Percentiles rank a stretch among this genome's conserved stretches.
Evolutionary conservation across 2,113 vertebrate species (phyloP).

Genomic region (Excalfactoria chinensis): DNA sequence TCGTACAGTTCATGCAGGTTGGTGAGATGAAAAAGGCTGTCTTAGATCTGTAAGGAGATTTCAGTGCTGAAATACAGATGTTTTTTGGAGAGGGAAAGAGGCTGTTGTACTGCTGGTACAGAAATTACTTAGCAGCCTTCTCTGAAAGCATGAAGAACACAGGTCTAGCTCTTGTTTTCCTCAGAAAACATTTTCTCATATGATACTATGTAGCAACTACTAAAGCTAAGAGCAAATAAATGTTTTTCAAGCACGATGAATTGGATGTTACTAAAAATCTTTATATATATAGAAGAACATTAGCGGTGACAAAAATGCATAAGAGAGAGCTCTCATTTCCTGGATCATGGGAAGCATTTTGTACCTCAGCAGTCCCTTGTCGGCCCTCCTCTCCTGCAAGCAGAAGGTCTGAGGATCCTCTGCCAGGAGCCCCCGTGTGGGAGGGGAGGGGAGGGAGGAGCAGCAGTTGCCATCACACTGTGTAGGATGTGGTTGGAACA

Average conservation of each 20-base stretch:
- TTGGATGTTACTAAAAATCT: background rate
- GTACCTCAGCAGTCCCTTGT: background rate
- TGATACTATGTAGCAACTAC: background rate
- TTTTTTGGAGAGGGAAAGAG: background rate
- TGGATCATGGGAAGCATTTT: background rate
- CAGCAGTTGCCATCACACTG: background rate
- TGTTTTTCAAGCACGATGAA: background rate
- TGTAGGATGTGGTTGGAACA: background rate
- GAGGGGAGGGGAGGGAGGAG: background rate
- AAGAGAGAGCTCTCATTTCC: background rate
- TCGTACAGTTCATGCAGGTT: background rate
- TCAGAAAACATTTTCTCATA: background rate
- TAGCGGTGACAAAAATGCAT: background rate
- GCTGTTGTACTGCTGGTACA: background rate
- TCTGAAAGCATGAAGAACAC: background rate
- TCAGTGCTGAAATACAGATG: background rate
- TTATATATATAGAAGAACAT: background rate
- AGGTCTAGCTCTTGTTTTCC: background rate
- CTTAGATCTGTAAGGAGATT: background rate
- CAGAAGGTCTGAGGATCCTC: background rate
- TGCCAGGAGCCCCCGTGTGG: background rate
- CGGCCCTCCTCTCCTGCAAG: background rate
- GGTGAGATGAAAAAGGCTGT: background rate
- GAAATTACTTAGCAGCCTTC: background rate
- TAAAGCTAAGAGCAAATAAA: background rate